Conservation (phyloP, 2,113 vertebrate genomes). For the Nanorana parkeri region DNA sequence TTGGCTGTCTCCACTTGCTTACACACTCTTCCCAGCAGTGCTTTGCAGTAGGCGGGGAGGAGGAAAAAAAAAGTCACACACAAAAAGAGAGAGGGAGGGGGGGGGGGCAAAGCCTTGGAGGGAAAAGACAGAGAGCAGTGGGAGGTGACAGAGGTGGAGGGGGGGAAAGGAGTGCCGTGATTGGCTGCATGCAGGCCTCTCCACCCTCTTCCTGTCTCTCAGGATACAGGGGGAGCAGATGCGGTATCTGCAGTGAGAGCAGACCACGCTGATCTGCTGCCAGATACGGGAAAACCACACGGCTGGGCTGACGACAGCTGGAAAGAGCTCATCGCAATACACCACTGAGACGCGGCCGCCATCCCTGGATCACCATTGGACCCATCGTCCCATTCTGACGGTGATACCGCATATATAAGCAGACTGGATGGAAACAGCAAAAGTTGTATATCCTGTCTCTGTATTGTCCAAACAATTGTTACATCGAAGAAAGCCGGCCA, state of each 20-base stretch:
- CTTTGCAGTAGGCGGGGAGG: conserved; percentile 81
- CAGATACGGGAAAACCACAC: not conserved
- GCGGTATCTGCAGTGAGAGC: not conserved
- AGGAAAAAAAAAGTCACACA: conserved; percentile 62
- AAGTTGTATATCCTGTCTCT: too few relatives aligned
- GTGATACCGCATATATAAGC: too few relatives aligned
- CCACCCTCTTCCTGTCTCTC: conserved; percentile 37
- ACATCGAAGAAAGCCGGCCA: too few relatives aligned
- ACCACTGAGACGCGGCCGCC: too few relatives aligned
- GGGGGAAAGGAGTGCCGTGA: not conserved
- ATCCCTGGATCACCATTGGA: too few relatives aligned
- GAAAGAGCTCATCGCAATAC: too few relatives aligned
- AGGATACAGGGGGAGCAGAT: conserved; percentile 4
- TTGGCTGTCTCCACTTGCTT: conserved; percentile 21
- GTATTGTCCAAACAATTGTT: too few relatives aligned
- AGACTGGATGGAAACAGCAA: too few relatives aligned
- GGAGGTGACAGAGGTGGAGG: not conserved
- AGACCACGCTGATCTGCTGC: not conserved
- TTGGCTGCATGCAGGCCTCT: conserved; percentile 1
- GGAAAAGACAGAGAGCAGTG: conserved; percentile 1
- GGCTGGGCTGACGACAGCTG: too few relatives aligned
- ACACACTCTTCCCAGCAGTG: conserved; percentile 85
- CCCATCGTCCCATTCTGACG: too few relatives aligned
- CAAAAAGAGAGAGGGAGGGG: conserved; percentile 59
- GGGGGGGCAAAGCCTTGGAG: not conserved